Evolutionary conservation across 2,888 invertebrate species (phyloP).

Genomic region (Lepidochitona cinerea): DNA sequence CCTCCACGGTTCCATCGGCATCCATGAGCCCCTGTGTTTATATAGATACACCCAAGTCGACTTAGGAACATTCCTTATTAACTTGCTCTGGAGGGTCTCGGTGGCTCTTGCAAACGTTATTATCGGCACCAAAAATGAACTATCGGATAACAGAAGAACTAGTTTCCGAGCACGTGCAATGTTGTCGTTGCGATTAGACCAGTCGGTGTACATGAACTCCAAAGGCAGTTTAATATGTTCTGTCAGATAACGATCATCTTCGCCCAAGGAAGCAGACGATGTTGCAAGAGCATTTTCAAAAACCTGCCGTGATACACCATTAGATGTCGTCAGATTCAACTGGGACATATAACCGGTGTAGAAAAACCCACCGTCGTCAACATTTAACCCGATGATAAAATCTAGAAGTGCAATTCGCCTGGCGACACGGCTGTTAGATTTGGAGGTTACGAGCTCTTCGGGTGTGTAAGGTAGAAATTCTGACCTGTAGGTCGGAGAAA

Average conservation of each 20-base stretch:
- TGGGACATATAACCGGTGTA: conserved; percentile 18
- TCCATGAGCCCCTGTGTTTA: background rate
- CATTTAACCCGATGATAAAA: conserved; percentile 32
- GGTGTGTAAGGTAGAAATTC: background rate
- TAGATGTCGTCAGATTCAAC: too few relatives aligned
- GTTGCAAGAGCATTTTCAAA: too few relatives aligned
- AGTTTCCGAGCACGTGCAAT: conserved; percentile 11
- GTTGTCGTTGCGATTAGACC: conserved; percentile 21
- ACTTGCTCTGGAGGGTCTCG: background rate
- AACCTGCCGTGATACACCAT: too few relatives aligned
- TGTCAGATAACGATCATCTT: conserved; percentile 12
- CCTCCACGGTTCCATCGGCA: background rate
- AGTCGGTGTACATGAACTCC: conserved; percentile 32
- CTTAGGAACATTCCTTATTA: conserved; percentile 10
- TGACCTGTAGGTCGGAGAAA: background rate
- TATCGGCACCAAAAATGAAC: background rate
- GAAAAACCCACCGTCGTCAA: conserved; percentile 39
- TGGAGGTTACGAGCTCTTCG: background rate
- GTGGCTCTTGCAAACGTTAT: background rate
- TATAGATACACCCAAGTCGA: background rate
- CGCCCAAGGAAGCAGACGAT: too few relatives aligned
- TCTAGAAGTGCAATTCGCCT: conserved; percentile 29
- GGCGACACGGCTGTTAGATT: background rate
- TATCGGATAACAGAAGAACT: background rate
- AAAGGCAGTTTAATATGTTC: conserved; percentile 16